These are phyloP conservation scores for Pheosia gnoma DNA, from an alignment of 2,888 invertebrate genomes.

Conservation along the genomic window DNA sequence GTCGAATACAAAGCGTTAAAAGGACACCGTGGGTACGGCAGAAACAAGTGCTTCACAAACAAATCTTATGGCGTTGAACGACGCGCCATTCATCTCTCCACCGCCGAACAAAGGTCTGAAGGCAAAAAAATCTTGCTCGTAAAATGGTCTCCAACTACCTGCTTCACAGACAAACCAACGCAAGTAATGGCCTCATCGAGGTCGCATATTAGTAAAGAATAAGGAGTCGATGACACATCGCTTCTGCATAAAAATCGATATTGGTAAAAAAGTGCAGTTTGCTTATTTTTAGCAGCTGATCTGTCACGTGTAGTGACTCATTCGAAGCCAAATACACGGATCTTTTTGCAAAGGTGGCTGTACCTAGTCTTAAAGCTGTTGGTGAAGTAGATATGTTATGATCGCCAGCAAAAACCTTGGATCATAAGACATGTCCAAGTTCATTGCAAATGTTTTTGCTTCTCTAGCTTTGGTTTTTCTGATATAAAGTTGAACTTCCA, in stretches of 20 bases:
- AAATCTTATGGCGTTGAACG: conserved; percentile 44
- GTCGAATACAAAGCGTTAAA: conserved; percentile 37
- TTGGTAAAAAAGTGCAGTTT: conserved; percentile 37
- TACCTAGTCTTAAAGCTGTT: neutral
- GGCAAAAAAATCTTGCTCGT: conserved; percentile 63
- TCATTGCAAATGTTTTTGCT: conserved; percentile 12
- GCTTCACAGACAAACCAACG: conserved; percentile 54
- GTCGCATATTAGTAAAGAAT: conserved; percentile 37
- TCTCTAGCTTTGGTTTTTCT: neutral
- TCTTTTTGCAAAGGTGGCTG: conserved; percentile 10
- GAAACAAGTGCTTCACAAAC: conserved; percentile 59
- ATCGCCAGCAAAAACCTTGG: conserved; percentile 13
- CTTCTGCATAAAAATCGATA: conserved; percentile 35
- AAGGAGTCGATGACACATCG: conserved; percentile 63
- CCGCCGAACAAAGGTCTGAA: conserved; percentile 55
- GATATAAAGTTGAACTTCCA: neutral
- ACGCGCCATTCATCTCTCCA: conserved; percentile 52
- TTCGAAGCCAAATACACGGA: conserved; percentile 26
- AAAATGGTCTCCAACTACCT: conserved; percentile 73
- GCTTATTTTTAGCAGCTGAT: conserved; percentile 58
- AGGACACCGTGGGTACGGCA: conserved; percentile 36
- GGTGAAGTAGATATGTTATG: neutral
- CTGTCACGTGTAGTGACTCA: conserved; percentile 54
- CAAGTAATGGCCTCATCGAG: conserved; percentile 47
- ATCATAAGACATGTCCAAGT: neutral